Evolutionary conservation across 1,140 invertebrate species (phyloP), one percentile per base, ranked within the genome.

Genomic region (Calliopsis andreniformis): DNA sequence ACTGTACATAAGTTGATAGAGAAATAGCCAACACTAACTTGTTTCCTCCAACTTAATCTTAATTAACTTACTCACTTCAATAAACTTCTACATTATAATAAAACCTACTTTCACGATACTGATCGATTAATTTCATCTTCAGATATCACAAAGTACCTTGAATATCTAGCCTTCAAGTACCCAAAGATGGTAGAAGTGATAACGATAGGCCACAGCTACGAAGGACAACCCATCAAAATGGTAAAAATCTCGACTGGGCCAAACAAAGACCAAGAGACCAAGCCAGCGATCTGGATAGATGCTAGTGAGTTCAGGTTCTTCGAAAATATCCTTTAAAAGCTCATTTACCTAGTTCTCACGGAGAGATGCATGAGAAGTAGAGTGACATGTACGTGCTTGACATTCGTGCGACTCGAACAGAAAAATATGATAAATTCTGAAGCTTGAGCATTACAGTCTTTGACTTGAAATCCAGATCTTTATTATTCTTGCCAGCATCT

Each of bases 181-280:
- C 95, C 96, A 0, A 92, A 93, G 49, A 88, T 96, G 42, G 94
- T 95, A 20, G 95, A 94, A 28, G 91, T 96, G 0, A 92, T 94
- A 69, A 94, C 93, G 0, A 97, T 97, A 64, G 97, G 97, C 7
- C 93, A 94, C 76, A 97, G 96, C 23, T 93, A 94, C 62, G 95
- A 97, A 91, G 95, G 95, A 51, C 92, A 95, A 55, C 94, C 96
- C 2, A 90, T 98, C 1, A 96, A 95, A 90, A 89, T 96, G 18
- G 89, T 94, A 35, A 95, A 95, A 87, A 88, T 94, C 1, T 93
- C 93, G 0, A 90, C 87, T 7, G 91, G 93, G 23, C 83, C 64
- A 0, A 86, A 79, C 18, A 91, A 88, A 72, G 86, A 89, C 30
- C 91, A 89, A 0, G 86, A 88, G 30, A 70, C 75, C 3, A 93